phyloP scores from a whole-genome alignment of 2,888 invertebrate species.

The Lissocephala sabroskyi region DNA sequence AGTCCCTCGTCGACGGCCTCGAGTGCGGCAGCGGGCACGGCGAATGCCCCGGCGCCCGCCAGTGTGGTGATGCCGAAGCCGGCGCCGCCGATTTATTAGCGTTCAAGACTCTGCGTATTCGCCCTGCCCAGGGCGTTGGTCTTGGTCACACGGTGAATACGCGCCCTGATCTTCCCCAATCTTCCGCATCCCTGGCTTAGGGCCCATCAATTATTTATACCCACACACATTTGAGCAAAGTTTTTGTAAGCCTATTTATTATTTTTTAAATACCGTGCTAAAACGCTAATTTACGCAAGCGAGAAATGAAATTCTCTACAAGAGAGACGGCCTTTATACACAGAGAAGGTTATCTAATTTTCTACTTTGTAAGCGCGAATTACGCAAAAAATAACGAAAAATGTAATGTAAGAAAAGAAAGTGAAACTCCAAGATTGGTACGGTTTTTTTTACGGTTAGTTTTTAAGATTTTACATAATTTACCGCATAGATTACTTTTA shows the following conservation, averaged over 20 bases:
- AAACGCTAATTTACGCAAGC: constrained; percentile 49
- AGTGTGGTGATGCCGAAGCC: constrained; percentile 31
- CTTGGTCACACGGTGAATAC: constrained; percentile 47
- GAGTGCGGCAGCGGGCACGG: constrained; percentile 38
- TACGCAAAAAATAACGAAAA: constrained; percentile 14
- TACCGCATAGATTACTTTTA: no score
- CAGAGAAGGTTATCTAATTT: constrained; percentile 8
- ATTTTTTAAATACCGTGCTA: no score
- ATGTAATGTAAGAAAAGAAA: constrained; percentile 17
- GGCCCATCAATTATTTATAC: no score
- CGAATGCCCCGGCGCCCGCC: background rate
- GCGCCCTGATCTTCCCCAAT: no score
- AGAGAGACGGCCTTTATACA: constrained; percentile 2
- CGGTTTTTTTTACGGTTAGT: constrained; percentile 26
- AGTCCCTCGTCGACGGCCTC: constrained; percentile 57
- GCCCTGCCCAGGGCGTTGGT: constrained; percentile 49
- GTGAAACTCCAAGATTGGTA: constrained; percentile 46
- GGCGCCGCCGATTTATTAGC: constrained; percentile 58
- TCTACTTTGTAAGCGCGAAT: constrained; percentile 17
- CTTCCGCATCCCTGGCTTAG: no score
- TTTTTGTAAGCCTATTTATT: constrained; percentile 59
- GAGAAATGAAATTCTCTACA: constrained; percentile 43
- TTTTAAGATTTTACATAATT: constrained; percentile 16
- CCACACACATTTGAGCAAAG: constrained; percentile 17
- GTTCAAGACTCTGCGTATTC: constrained; percentile 58